Evolutionary conservation across 1,140 invertebrate genomes (phyloP).

Genomic region (Dendroctonus ponderosae): DNA sequence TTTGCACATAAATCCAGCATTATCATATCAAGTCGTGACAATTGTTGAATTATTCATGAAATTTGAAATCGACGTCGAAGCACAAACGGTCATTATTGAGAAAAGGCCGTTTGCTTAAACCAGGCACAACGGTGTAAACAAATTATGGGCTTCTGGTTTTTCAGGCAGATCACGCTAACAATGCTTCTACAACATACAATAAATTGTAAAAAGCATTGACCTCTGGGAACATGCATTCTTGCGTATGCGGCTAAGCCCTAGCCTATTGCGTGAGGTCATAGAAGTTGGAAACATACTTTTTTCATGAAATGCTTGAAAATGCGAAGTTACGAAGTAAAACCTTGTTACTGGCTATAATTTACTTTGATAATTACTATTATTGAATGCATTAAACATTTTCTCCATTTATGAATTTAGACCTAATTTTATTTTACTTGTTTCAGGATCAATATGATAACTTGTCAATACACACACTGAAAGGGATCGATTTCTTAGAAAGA

Average conservation of each 20-base stretch:
- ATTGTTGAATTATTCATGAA: not conserved
- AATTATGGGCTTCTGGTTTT: conserved; percentile 7
- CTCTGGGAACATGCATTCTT: conserved; percentile 17
- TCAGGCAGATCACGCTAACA: not conserved
- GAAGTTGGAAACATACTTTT: not conserved
- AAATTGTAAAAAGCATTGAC: conserved; percentile 25
- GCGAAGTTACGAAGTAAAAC: not conserved
- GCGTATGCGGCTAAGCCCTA: conserved; percentile 3
- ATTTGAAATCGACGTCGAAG: not conserved
- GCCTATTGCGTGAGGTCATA: conserved; percentile 17
- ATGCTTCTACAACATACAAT: not conserved
- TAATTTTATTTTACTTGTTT: conserved; percentile 53
- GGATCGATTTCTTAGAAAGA: conserved; percentile 95
- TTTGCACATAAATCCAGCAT: too few relatives aligned
- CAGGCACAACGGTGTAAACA: conserved; percentile 13
- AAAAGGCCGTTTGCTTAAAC: not conserved
- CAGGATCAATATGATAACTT: conserved; percentile 99
- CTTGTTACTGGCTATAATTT: not conserved
- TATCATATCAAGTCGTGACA: not conserved
- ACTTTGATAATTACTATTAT: not conserved
- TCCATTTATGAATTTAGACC: not conserved
- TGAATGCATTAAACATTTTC: conserved; percentile 6
- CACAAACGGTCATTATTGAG: not conserved
- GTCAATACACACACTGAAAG: conserved; percentile 91
- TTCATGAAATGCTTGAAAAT: not conserved